These are phyloP conservation scores for Scyliorhinus canicula DNA, from an alignment of 2,797 vertebrate species.

Conservation along the genomic window DNA sequence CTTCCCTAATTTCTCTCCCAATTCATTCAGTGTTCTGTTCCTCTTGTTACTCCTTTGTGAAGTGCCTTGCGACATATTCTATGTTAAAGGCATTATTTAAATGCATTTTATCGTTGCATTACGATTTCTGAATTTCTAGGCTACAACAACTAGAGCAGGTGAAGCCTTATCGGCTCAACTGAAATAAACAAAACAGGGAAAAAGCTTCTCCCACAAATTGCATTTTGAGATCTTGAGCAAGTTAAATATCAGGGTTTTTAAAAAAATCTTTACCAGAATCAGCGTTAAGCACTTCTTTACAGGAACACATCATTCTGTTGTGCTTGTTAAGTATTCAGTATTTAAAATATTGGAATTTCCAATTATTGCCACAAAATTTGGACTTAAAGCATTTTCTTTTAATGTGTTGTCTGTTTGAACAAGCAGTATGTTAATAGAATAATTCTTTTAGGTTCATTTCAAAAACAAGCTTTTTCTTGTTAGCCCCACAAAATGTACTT, in stretches of 20 bases:
- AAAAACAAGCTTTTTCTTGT: slow-evolving; percentile 16
- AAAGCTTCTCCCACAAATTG: neutral
- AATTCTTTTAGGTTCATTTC: slow-evolving; percentile 28
- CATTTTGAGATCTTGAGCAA: neutral
- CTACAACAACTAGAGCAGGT: too few relatives aligned
- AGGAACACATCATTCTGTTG: neutral
- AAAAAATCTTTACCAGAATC: neutral
- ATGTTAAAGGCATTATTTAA: neutral
- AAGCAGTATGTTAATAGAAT: neutral
- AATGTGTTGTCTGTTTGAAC: neutral
- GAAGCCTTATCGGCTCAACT: neutral
- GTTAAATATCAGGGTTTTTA: neutral
- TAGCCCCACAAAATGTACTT: slow-evolving; percentile 17
- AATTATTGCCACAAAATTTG: neutral
- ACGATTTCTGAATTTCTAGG: neutral
- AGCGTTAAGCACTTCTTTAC: neutral
- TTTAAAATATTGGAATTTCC: neutral
- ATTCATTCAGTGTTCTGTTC: neutral
- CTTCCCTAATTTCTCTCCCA: neutral
- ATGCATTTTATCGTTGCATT: neutral
- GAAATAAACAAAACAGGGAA: neutral
- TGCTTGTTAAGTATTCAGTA: neutral
- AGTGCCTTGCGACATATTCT: neutral
- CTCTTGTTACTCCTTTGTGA: neutral
- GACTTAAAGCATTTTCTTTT: neutral